A percentile compares a stretch with the other conserved stretches of the same genome.
Conservation (phyloP, 2,113 vertebrate genomes). For the Pollimyrus isidori region DNA sequence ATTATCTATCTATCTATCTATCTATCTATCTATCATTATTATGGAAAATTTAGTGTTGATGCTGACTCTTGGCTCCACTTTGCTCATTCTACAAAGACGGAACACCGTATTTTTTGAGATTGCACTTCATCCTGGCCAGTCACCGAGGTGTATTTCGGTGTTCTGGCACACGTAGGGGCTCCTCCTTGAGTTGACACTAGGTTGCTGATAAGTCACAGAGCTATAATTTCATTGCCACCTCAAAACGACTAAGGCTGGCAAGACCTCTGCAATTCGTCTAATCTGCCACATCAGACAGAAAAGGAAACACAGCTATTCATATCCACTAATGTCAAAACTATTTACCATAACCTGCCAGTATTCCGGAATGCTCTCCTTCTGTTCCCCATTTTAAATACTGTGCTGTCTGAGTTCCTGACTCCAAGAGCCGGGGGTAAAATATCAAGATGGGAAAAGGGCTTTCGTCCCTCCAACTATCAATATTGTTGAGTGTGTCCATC, state of each 20-base stretch:
- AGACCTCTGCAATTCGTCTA: constrained; percentile 22
- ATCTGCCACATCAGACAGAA: constrained; percentile 23
- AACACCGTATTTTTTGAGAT: background rate
- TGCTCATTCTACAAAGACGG: background rate
- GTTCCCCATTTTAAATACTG: background rate
- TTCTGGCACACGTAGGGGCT: constrained; percentile 32
- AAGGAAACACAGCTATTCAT: background rate
- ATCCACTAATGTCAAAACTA: constrained; percentile 15
- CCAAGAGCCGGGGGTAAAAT: constrained; percentile 25
- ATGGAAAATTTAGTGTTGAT: background rate
- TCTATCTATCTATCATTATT: background rate
- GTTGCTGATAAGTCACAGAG: constrained; percentile 27
- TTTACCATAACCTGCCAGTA: constrained; percentile 9
- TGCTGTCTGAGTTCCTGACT: background rate
- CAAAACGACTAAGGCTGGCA: constrained; percentile 15
- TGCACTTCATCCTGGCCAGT: constrained; percentile 33
- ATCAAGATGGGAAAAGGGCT: constrained; percentile 27
- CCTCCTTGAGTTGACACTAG: constrained; percentile 58
- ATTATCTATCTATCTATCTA: background rate
- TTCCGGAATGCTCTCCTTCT: background rate
- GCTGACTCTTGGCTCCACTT: background rate
- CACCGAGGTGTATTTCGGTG: constrained; percentile 40
- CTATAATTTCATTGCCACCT: constrained; percentile 2
- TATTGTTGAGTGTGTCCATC: constrained; percentile 51
- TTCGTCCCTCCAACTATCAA: constrained; percentile 38